Evolutionary conservation across 37 sponge, comb jelly and placozoan genomes (phyloP).

Genomic region (Corticium candelabrum): DNA sequence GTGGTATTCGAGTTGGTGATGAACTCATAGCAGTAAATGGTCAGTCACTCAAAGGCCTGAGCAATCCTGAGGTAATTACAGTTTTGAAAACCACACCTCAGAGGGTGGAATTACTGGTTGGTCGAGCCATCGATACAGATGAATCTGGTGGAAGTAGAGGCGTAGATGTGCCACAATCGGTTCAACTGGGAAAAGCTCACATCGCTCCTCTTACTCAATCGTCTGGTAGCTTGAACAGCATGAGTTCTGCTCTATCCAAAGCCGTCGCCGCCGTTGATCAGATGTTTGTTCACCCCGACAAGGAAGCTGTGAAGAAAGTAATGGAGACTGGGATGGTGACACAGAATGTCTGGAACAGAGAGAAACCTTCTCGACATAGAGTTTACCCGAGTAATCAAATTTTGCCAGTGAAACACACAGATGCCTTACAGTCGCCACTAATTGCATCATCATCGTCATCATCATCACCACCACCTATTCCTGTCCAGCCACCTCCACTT

Average conservation of each 20-base stretch:
- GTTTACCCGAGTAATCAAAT: not conserved
- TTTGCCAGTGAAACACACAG: too few relatives aligned
- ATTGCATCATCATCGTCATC: not conserved
- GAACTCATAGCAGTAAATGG: not conserved
- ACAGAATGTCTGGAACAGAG: not conserved
- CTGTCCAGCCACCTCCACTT: not conserved
- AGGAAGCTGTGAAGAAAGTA: not conserved
- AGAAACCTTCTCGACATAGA: not conserved
- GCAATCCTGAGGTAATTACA: not conserved
- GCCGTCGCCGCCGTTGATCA: slow-evolving; percentile 1
- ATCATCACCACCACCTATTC: not conserved
- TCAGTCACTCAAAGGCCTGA: not conserved
- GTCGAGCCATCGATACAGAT: not conserved
- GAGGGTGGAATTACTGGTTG: not conserved
- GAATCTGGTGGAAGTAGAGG: not conserved
- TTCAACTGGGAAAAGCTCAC: not conserved
- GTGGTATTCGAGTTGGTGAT: not conserved
- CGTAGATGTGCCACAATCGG: not conserved
- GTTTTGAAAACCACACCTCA: not conserved
- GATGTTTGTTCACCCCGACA: not conserved
- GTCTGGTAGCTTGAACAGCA: not conserved
- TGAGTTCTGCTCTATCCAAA: not conserved
- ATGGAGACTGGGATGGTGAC: not conserved
- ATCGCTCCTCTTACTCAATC: not conserved
- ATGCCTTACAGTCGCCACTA: not conserved